Evolutionary conservation across 2,888 invertebrate genomes (phyloP).

Genomic region (Sericinus montela): DNA sequence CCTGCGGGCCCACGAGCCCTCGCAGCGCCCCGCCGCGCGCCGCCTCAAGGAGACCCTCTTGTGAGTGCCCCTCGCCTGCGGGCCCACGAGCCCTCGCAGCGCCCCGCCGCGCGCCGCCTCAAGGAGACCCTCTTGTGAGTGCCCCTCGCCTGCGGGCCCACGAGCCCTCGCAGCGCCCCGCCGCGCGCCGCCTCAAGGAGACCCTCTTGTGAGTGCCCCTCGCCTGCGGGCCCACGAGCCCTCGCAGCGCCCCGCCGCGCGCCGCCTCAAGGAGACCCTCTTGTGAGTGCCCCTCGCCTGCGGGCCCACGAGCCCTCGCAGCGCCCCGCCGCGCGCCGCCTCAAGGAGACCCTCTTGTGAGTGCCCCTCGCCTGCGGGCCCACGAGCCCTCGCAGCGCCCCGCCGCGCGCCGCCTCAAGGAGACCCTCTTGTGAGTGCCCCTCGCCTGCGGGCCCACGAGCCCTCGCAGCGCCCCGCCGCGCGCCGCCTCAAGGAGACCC

Average conservation of each 20-base stretch:
- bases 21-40: constrained; percentile 93
- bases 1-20: constrained; percentile 98
- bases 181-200: constrained; percentile 94
- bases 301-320: constrained; percentile 98
- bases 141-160: constrained; percentile 93
- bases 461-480: constrained; percentile 95
- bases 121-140: constrained; percentile 92
- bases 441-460: constrained; percentile 97
- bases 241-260: constrained; percentile 93
- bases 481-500: constrained; percentile 91
- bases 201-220: constrained; percentile 82
- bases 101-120: constrained; percentile 94
- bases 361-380: constrained; percentile 34
- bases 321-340: constrained; percentile 92
- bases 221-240: constrained; percentile 87
- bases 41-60: constrained; percentile 93
- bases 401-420: constrained; percentile 93
- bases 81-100: constrained; percentile 93
- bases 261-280: constrained; percentile 92
- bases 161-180: constrained; percentile 95
- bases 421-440: constrained; percentile 87
- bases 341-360: constrained; percentile 92
- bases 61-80: constrained; percentile 50
- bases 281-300: constrained; percentile 87
- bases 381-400: constrained; percentile 97